These are phyloP conservation scores for Calliopsis andreniformis DNA, from an alignment of 1,140 invertebrate species.

Conservation along the genomic window DNA sequence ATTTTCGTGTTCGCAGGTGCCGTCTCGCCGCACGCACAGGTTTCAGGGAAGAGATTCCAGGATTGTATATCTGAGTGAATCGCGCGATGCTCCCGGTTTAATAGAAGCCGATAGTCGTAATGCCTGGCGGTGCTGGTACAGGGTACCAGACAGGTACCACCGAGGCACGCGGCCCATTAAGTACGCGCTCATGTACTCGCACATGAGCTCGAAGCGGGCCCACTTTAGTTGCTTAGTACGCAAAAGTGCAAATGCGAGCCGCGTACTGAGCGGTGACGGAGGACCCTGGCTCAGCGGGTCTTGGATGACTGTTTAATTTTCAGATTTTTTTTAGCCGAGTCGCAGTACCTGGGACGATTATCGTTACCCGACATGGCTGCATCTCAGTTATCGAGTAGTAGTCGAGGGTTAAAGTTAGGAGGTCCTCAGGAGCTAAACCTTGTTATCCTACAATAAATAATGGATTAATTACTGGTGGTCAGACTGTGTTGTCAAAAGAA, in stretches of 20 bases:
- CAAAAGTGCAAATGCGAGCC: slow-evolving; percentile 10
- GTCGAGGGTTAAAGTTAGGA: no score
- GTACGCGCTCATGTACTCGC: slow-evolving; percentile 18
- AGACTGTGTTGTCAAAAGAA: no score
- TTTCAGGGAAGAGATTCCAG: not conserved
- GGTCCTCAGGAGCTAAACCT: no score
- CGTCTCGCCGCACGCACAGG: slow-evolving; percentile 28
- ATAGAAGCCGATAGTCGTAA: slow-evolving; percentile 38
- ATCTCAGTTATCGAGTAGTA: not conserved
- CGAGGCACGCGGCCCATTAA: slow-evolving; percentile 33
- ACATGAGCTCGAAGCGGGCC: slow-evolving; percentile 1
- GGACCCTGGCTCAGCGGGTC: not conserved
- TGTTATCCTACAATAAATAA: no score
- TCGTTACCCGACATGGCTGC: not conserved
- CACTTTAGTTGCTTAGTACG: slow-evolving; percentile 12
- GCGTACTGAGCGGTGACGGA: not conserved
- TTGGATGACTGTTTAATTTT: not conserved
- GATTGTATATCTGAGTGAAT: slow-evolving; percentile 20
- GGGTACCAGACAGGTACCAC: slow-evolving; percentile 19
- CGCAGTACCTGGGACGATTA: not conserved
- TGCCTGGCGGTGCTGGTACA: slow-evolving; percentile 2
- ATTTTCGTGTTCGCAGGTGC: slow-evolving; percentile 7
- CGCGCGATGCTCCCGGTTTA: slow-evolving; percentile 33
- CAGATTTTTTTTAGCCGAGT: not conserved
- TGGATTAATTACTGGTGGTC: no score